These are phyloP conservation scores for Clusia tigrina DNA, from an alignment of 2,888 invertebrate species.

Conservation along the genomic window DNA sequence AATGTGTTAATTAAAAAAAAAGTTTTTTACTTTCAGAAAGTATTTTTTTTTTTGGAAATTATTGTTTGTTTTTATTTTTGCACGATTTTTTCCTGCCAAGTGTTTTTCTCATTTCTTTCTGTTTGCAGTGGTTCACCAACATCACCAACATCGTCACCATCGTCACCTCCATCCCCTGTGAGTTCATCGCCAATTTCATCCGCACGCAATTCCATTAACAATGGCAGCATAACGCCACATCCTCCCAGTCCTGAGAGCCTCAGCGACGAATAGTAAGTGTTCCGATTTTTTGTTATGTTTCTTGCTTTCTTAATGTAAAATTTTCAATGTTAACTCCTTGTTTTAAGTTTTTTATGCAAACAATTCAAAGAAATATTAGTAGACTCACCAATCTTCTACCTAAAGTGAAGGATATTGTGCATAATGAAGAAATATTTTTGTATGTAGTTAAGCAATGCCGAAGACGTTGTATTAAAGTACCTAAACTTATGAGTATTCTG, in stretches of 20 bases:
- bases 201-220: constrained; percentile 40
- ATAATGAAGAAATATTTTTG: too few relatives aligned
- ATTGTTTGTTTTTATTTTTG: background rate
- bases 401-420: too few relatives aligned
- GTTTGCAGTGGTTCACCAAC: background rate
- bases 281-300: too few relatives aligned
- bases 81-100: background rate
- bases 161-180: constrained; percentile 35
- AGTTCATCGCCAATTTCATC: constrained; percentile 42
- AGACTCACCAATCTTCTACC: too few relatives aligned
- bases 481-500: too few relatives aligned
- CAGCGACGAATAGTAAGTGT: constrained; percentile 59
- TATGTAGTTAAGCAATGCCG: too few relatives aligned
- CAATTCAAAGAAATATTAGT: background rate
- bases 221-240: constrained; percentile 47
- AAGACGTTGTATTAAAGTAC: too few relatives aligned
- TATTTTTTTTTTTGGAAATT: background rate
- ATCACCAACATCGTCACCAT: constrained; percentile 25
- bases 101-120: background rate
- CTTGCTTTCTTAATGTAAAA: too few relatives aligned
- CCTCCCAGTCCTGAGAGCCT: constrained; percentile 51
- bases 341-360: background rate
- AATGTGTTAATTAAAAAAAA: background rate
- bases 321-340: background rate
- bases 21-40: background rate